Percentiles rank a stretch among this genome's conserved stretches.
Evolutionary conservation across 2,113 vertebrate genomes (phyloP).

Genomic region (Zosterops hypoxanthus): DNA sequence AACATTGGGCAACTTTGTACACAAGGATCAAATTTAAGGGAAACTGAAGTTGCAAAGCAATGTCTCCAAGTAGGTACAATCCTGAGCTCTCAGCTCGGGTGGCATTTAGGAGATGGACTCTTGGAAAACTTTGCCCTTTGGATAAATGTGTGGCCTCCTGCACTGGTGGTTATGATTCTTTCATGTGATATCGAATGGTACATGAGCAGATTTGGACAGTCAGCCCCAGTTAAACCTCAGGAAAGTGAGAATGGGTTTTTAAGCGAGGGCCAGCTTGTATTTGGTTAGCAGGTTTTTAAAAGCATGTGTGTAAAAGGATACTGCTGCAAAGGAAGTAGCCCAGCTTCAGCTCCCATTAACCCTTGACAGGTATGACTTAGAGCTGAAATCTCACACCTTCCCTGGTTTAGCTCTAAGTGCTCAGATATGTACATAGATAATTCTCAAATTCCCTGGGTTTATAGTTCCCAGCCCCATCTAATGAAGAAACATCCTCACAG

Average conservation of each 20-base stretch:
- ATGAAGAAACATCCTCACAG: slow-evolving; percentile 10
- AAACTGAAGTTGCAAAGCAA: neutral
- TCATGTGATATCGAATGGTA: neutral
- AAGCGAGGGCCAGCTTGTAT: neutral
- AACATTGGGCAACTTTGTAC: neutral
- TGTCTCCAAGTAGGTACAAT: neutral
- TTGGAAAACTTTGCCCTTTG: neutral
- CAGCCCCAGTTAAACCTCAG: neutral
- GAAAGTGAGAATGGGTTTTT: slow-evolving; percentile 4
- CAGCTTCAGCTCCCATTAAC: slow-evolving; percentile 52
- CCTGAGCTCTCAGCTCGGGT: neutral
- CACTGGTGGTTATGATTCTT: neutral
- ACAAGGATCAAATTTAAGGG: neutral
- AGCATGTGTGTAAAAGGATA: slow-evolving; percentile 56
- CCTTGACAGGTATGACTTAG: slow-evolving; percentile 61
- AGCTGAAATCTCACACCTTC: slow-evolving; percentile 64
- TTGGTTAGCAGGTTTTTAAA: slow-evolving; percentile 49
- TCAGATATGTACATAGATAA: slow-evolving; percentile 45
- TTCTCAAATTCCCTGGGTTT: slow-evolving; percentile 47
- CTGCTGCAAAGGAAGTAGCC: slow-evolving; percentile 43
- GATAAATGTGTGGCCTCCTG: neutral
- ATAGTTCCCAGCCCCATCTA: slow-evolving; percentile 23
- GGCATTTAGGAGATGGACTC: neutral
- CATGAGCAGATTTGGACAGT: slow-evolving; percentile 5
- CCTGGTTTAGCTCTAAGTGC: slow-evolving; percentile 31